Conservation (phyloP, 2,797 vertebrate genomes). For the Coccyzus lansbergi region DNA sequence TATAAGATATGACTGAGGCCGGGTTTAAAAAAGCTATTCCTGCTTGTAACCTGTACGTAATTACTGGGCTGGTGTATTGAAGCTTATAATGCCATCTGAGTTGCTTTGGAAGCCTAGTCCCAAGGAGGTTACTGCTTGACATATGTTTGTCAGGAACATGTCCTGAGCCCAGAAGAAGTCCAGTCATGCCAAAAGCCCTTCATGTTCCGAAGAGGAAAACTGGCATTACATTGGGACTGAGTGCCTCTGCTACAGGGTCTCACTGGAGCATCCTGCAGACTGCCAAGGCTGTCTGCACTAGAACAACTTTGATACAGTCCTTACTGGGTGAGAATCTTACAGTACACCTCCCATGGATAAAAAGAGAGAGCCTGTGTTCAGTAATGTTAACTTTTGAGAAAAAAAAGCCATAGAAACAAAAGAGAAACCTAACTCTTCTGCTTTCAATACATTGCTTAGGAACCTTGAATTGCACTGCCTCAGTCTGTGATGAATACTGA, state of each 20-base stretch:
- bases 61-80: not conserved
- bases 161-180: not conserved
- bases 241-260: not conserved
- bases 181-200: not conserved
- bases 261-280: not conserved
- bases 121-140: not conserved
- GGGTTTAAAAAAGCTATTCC: not conserved
- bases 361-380: not conserved
- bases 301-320: not conserved
- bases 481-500: not conserved
- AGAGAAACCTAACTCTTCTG: not conserved
- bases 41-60: not conserved
- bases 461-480: not conserved
- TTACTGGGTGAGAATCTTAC: not conserved
- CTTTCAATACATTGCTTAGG: constrained; percentile 47
- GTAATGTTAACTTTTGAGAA: not conserved
- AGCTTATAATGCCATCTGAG: not conserved
- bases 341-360: not conserved
- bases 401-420: not conserved
- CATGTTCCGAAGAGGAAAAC: not conserved
- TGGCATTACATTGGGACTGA: not conserved
- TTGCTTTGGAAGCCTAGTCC: not conserved
- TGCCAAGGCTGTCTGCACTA: not conserved
- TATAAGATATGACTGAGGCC: not conserved
- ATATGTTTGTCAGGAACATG: not conserved